Evolutionary conservation across 1,140 invertebrate genomes (phyloP).

Genomic region (Bombus confusus): DNA sequence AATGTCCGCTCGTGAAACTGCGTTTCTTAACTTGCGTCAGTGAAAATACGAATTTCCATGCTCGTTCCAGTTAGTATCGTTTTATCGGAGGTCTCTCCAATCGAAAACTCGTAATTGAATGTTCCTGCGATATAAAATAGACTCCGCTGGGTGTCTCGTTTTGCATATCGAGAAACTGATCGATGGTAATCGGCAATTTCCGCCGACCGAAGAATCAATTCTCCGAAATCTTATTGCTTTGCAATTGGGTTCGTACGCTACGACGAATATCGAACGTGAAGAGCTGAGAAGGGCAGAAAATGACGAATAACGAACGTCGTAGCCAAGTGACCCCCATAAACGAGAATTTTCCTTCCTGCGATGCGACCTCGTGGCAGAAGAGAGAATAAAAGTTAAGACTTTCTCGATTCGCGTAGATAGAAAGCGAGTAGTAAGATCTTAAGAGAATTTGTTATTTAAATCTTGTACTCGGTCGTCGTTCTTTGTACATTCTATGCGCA

Average conservation of each 20-base stretch:
- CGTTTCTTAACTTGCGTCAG: background rate
- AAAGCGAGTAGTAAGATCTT: background rate
- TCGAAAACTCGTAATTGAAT: background rate
- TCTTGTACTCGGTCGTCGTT: background rate
- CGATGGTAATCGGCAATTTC: slow-evolving; percentile 1
- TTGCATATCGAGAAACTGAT: background rate
- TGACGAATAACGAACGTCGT: background rate
- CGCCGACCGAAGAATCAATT: background rate
- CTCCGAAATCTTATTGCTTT: background rate
- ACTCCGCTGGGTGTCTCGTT: background rate
- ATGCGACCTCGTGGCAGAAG: no score
- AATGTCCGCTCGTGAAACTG: background rate
- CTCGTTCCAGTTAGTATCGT: background rate
- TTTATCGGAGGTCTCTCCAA: background rate
- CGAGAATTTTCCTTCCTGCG: background rate
- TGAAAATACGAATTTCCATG: background rate
- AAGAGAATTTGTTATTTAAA: background rate
- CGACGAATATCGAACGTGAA: background rate
- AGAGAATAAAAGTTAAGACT: background rate
- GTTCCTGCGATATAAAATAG: background rate
- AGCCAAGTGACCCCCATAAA: background rate
- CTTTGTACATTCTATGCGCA: background rate
- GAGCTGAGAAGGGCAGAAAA: background rate
- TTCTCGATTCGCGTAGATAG: background rate
- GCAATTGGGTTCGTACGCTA: background rate